Base-by-base conservation (phyloP, 2,888 invertebrate genomes). In the Drosophila dives region DNA sequence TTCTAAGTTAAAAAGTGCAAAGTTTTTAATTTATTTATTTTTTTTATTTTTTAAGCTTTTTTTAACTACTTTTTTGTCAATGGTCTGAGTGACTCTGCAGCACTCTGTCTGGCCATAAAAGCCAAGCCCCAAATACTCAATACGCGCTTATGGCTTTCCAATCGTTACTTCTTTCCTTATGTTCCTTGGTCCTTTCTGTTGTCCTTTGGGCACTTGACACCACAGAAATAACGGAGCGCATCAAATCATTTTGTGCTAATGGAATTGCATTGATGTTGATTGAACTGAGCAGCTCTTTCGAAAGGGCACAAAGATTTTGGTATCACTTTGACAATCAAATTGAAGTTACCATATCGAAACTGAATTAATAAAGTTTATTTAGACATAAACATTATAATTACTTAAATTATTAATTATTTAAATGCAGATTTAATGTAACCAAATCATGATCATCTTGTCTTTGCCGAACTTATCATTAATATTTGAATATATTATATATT, bases 161-260 rank as follows among this genome's bases (percentile, higher is more conserved):
- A 89, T 85, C 69, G 83, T 73, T 68, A 49, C 42, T 64, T 45
- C 68, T 50, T 81, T 67, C 81, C 4, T 2, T 23, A 5, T 26
- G 17, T 36, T 12, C n/a, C 45, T 63, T 71, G 54, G 71, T 54
- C 60, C 85, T 70, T 64, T 58, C 64, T 34, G 12, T 55, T 60
- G 81, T 64, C 59, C 42, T 38, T 50, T 50, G 72, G 63, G 61
- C 78, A 42, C 69, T 81, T 73, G 58, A 73, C 66, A 66, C 73
- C 59, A 64, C 59, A 60, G 61, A 55, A 73, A 80, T 71, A 74
- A 68, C 64, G 63, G 68, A 74, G 77, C 82, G 80, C 90, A 79
- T 83, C 79, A 86, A 88, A 90, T 90, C 90, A 90, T 90, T 90
- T 86, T 75, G 76, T 72, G 88, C 89, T 90, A 89, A 91, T 91